Evolutionary conservation across 2,888 invertebrate genomes (phyloP).

Genomic region (Nemotelus pantherinus): DNA sequence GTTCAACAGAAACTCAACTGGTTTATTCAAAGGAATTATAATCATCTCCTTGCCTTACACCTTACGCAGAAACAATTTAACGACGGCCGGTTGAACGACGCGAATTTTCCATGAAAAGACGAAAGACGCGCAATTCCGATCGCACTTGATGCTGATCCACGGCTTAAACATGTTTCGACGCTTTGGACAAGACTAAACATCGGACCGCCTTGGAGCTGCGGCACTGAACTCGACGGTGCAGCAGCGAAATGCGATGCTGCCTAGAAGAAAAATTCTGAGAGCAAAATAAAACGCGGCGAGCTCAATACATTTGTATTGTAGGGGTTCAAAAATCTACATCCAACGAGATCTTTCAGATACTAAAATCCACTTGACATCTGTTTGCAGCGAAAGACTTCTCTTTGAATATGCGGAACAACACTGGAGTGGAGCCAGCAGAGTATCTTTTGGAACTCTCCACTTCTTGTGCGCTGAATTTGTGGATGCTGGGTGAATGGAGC

Average conservation of each 20-base stretch:
- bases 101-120: conserved; percentile 21
- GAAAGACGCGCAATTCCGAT: conserved; percentile 36
- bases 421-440: not conserved
- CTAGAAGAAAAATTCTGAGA: conserved; percentile 1
- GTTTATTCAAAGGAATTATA: not conserved
- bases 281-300: not conserved
- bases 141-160: conserved; percentile 36
- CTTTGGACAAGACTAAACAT: conserved; percentile 40
- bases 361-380: not conserved
- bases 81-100: conserved; percentile 30
- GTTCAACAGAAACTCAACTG: conserved; percentile 19
- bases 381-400: too few relatives aligned
- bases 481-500: conserved; percentile 10
- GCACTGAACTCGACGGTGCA: conserved; percentile 8
- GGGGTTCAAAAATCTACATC: not conserved
- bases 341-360: not conserved
- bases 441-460: conserved; percentile 1
- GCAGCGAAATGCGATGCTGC: conserved; percentile 34
- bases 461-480: not conserved
- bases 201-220: conserved; percentile 25
- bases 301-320: not conserved
- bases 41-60: not conserved
- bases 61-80: not conserved
- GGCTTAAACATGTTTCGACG: conserved; percentile 38
- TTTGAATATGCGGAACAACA: not conserved